Percentiles rank a stretch among this genome's conserved stretches.
phyloP scores from a whole-genome alignment of 2,888 invertebrate species.

The Neria commutata region DNA sequence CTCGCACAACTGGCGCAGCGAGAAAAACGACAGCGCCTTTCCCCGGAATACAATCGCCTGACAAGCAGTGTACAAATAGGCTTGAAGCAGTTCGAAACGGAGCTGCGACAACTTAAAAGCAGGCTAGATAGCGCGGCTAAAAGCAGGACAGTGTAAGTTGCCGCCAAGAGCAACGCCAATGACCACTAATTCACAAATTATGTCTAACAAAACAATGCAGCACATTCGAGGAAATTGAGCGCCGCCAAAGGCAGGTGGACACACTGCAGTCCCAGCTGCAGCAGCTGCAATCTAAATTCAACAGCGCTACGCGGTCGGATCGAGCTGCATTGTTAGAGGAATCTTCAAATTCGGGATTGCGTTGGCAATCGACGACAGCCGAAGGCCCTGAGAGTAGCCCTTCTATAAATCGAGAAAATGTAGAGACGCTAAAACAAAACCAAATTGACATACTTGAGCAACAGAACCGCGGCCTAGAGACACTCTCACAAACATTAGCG shows the following conservation, averaged over 20 bases:
- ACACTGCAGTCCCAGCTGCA: conserved; percentile 67
- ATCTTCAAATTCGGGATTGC: conserved; percentile 24
- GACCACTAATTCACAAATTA: too few relatives aligned
- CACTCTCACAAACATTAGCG: conserved; percentile 74
- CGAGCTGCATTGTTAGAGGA: conserved; percentile 26
- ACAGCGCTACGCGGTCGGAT: conserved; percentile 32
- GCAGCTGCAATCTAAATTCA: conserved; percentile 64
- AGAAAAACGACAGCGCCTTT: conserved; percentile 64
- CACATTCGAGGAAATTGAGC: conserved; percentile 69
- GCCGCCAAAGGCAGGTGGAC: conserved; percentile 68
- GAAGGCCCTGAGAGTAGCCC: conserved; percentile 62
- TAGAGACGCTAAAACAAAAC: conserved; percentile 64
- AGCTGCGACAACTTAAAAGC: conserved; percentile 66
- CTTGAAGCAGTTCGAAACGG: conserved; percentile 68
- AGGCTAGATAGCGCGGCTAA: conserved; percentile 65
- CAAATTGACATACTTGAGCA: conserved; percentile 71
- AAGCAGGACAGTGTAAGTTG: conserved; percentile 50
- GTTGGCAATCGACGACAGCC: conserved; percentile 40
- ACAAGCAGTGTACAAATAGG: conserved; percentile 68
- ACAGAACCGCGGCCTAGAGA: conserved; percentile 79
- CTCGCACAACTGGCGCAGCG: conserved; percentile 68
- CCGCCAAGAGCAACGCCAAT: neutral
- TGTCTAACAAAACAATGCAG: too few relatives aligned
- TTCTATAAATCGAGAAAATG: conserved; percentile 57
- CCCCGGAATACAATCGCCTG: conserved; percentile 66